These are phyloP conservation scores for Rhinopomastus cyanomelas DNA, from an alignment of 2,113 vertebrate genomes.

Conservation along the genomic window DNA sequence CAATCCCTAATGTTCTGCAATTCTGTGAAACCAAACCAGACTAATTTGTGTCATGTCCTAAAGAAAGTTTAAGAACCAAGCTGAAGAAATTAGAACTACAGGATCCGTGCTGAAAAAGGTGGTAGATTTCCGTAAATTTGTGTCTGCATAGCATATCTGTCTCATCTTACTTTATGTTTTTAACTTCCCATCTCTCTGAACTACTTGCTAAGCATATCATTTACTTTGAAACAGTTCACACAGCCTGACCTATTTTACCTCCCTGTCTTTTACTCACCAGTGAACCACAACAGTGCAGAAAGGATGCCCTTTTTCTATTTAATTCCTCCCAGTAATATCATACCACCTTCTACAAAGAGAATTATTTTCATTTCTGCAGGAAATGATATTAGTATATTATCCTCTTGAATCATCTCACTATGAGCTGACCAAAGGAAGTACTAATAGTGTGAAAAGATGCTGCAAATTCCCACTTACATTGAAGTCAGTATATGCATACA, in stretches of 20 bases:
- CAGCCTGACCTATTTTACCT: not conserved
- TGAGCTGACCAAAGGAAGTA: not conserved
- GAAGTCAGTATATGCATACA: not conserved
- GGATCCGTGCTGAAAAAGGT: not conserved
- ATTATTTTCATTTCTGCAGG: not conserved
- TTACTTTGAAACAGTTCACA: not conserved
- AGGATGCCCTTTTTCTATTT: not conserved
- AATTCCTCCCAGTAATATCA: not conserved
- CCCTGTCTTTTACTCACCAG: not conserved
- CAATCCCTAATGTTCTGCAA: too few species aligned
- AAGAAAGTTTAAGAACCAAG: not conserved
- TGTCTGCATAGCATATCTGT: not conserved
- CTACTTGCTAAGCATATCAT: not conserved
- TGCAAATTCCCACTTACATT: not conserved
- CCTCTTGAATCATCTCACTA: not conserved
- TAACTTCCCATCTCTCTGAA: not conserved
- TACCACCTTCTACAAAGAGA: not conserved
- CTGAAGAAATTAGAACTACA: not conserved
- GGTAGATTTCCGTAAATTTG: not conserved
- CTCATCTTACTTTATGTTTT: not conserved
- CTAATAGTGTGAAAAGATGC: not conserved
- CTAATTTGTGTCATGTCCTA: not conserved
- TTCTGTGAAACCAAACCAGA: not conserved
- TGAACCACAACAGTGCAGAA: not conserved
- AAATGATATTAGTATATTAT: not conserved